phyloP scores from a whole-genome alignment of 2,113 vertebrate genomes.

The Etia nguti region DNA sequence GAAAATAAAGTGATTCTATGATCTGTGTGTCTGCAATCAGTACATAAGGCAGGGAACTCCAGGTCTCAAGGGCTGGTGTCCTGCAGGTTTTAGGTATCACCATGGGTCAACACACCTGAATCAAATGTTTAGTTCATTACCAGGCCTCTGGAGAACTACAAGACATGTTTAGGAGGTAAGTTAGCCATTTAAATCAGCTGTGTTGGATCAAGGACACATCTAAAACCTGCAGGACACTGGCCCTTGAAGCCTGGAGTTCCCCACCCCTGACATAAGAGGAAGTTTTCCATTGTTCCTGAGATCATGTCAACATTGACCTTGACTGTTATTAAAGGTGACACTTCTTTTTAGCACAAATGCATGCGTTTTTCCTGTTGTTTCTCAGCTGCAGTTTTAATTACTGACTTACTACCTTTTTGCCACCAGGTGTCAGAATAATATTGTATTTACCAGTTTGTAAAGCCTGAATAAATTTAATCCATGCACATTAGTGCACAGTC shows the following conservation, averaged over 20 bases:
- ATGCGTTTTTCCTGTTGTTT: background rate
- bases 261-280: background rate
- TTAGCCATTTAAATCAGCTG: background rate
- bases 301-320: background rate
- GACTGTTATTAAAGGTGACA: background rate
- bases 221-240: background rate
- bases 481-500: background rate
- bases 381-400: background rate
- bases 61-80: background rate
- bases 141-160: background rate
- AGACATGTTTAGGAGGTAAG: background rate
- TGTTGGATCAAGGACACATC: background rate
- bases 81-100: background rate
- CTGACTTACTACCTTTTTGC: background rate
- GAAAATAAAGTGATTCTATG: background rate
- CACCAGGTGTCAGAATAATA: slow-evolving; percentile 3
- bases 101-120: background rate
- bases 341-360: background rate
- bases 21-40: background rate
- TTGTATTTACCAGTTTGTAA: background rate
- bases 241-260: background rate
- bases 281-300: background rate
- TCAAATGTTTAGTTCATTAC: background rate
- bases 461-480: background rate
- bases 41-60: background rate